Base-by-base conservation (phyloP, 2,888 invertebrate genomes). In the Drosophila stalkeri region DNA sequence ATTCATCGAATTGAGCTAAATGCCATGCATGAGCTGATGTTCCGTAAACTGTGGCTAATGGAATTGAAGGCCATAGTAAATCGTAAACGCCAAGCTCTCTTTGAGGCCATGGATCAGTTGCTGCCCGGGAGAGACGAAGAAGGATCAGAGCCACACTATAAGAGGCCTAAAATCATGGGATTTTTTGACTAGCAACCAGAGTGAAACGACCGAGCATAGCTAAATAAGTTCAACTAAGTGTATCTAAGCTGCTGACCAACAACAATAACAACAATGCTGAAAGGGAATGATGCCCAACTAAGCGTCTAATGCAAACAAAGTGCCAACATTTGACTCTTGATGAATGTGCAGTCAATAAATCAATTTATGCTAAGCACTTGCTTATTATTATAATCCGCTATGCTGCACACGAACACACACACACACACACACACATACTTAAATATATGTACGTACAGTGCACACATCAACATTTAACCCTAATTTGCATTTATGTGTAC, bases 401-500 rank as follows among this genome's bases (percentile, higher is more conserved):
- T 77, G 64, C 35, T 60, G 61, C 76, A 68, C 67, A 62, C 59
- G 41, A 37, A 7, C 3, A 46, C 54, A 23, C 35, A 43, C 55
- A 46, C 23, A 55, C 44, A 56, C 16, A 39, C 41, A 41, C 39
- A 51, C 9, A 57, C 66, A 46, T 5, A 27, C 3, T 3, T 2
- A 23, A 0, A 23, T 23, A 23, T 27, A 27, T 27, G 27, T 27
- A 27, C 27, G 27, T 49, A 68, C 61, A 66, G 60, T 67, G 65
- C 54, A 66, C 81, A 71, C 84, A 79, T 81, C 61, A 80, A 77
- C 82, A 84, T 77, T 89, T 87, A 86, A 89, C 86, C 86, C 89
- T 82, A 89, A 89, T 89, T 89, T 87, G 87, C 89, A 87, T 87
- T 87, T 89, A 89, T 89, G 83, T 78, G 76, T 83, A 83, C 81